These are phyloP conservation scores for Oedothorax gibbosus DNA, from an alignment of 1,140 invertebrate genomes.

Conservation along the genomic window DNA sequence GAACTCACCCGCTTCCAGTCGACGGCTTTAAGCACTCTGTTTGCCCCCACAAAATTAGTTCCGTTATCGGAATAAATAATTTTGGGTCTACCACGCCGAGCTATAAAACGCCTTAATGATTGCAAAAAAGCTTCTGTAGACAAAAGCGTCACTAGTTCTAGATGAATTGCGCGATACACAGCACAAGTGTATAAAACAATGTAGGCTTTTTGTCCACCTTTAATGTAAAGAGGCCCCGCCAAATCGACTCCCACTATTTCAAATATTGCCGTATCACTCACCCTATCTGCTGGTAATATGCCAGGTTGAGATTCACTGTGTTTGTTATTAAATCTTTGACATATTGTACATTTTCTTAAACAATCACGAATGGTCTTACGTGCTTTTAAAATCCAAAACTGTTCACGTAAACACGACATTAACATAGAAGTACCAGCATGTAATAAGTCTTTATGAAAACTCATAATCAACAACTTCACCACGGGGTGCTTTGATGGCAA, in stretches of 20 bases:
- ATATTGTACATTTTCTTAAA: background rate
- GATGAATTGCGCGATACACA: background rate
- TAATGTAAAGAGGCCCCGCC: background rate
- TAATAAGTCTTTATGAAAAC: background rate
- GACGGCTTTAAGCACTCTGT: background rate
- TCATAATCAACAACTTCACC: background rate
- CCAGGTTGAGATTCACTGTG: background rate
- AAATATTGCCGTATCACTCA: background rate
- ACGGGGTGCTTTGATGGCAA: background rate
- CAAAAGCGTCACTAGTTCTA: background rate
- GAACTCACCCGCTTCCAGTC: background rate
- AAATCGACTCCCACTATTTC: background rate
- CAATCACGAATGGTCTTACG: background rate
- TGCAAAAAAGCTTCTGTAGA: background rate
- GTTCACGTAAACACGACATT: background rate
- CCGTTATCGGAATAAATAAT: background rate
- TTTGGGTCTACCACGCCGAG: background rate
- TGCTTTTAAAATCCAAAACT: background rate
- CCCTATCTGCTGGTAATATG: background rate
- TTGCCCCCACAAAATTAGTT: background rate
- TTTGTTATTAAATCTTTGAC: background rate
- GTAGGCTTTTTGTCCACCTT: background rate
- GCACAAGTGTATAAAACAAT: constrained; percentile 13
- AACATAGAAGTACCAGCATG: constrained; percentile 1
- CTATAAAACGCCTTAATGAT: background rate